Percentiles rank a stretch among this genome's conserved stretches.
These are phyloP conservation scores for Nephrotoma flavescens DNA, from an alignment of 2,888 invertebrate genomes.

Conservation along the genomic window DNA sequence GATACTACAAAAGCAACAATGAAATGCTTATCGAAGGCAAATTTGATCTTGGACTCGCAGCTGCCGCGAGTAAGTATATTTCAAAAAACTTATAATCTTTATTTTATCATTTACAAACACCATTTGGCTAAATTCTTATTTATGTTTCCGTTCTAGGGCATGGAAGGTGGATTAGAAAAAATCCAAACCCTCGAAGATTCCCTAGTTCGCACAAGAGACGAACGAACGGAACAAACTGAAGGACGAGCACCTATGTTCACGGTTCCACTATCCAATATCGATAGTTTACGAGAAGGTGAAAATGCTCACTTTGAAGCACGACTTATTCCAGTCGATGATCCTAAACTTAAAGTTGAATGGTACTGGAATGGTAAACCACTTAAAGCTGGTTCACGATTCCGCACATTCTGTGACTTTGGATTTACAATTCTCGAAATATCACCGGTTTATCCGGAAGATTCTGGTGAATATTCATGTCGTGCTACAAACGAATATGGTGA, in stretches of 20 bases:
- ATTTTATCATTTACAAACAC: not conserved
- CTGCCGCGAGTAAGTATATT: conserved; percentile 57
- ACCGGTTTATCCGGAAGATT: conserved; percentile 92
- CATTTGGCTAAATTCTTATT: not conserved
- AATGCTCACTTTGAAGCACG: conserved; percentile 84
- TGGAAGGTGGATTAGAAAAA: conserved; percentile 90
- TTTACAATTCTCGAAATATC: conserved; percentile 95
- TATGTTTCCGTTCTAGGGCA: conserved; percentile 42
- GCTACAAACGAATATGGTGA: conserved; percentile 81
- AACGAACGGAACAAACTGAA: conserved; percentile 54
- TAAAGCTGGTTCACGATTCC: conserved; percentile 79
- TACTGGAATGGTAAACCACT: conserved; percentile 86
- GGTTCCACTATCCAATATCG: conserved; percentile 73
- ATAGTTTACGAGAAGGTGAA: conserved; percentile 78
- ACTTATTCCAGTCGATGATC: conserved; percentile 78
- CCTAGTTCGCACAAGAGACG: conserved; percentile 60
- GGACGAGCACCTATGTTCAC: conserved; percentile 85
- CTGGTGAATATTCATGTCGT: conserved; percentile 80
- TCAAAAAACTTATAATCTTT: conserved; percentile 1
- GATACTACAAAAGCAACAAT: conserved; percentile 73
- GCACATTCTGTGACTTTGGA: conserved; percentile 95
- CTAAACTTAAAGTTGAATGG: conserved; percentile 85
- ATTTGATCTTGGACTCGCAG: conserved; percentile 83
- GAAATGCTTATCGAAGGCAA: conserved; percentile 77
- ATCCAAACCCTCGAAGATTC: conserved; percentile 86